Evolutionary conservation across 2,113 vertebrate species (phyloP).

Genomic region (Turnix velox): DNA sequence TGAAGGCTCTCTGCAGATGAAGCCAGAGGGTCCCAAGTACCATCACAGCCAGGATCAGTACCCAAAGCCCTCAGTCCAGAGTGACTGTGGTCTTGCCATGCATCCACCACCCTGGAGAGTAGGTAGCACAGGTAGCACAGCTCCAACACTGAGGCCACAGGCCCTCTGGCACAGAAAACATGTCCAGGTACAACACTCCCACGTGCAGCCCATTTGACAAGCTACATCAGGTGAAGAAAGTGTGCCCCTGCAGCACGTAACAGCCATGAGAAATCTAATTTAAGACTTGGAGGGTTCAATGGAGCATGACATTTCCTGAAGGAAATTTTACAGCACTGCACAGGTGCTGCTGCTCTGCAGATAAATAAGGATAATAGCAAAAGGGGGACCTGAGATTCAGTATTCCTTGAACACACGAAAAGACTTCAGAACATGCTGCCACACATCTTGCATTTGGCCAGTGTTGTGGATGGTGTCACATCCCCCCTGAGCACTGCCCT

Average conservation of each 20-base stretch:
- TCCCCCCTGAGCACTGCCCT: not conserved
- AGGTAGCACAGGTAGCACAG: rapidly evolving
- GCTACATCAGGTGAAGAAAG: not conserved
- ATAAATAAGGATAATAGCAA: not conserved
- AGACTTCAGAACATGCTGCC: not conserved
- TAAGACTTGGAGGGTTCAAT: not conserved
- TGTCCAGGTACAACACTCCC: rapidly evolving
- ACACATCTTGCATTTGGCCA: not conserved
- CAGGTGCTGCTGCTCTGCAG: conserved; percentile 8
- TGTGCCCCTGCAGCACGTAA: not conserved
- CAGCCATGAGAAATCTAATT: not conserved
- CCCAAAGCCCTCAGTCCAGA: not conserved
- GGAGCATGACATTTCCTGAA: not conserved
- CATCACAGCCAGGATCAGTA: not conserved
- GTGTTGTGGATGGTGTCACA: not conserved
- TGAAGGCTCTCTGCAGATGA: not conserved
- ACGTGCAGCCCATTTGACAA: not conserved
- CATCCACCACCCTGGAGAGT: not conserved
- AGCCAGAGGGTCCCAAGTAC: rapidly evolving
- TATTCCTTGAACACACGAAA: not conserved
- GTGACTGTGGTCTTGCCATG: rapidly evolving
- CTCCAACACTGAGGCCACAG: not conserved
- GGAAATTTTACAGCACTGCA: not conserved
- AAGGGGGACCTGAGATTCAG: not conserved
- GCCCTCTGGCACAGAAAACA: not conserved